Conservation (phyloP, 2,797 vertebrate species). For the Pelochelys cantorii region DNA sequence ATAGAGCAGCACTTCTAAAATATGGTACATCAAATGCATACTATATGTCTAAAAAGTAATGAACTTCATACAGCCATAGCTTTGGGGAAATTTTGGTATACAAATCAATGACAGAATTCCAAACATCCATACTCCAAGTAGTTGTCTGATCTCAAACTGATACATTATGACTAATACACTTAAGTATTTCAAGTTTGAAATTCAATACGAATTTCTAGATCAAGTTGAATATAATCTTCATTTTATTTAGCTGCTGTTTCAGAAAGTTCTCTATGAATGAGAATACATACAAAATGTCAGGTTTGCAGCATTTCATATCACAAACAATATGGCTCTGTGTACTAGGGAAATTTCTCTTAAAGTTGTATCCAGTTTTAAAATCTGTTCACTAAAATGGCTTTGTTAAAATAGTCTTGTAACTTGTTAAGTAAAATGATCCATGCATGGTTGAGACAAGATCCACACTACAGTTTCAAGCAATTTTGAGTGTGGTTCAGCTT, state of each 20-base stretch:
- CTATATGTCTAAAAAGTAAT: not conserved
- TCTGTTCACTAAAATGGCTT: not conserved
- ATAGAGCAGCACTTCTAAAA: not conserved
- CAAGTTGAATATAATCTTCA: not conserved
- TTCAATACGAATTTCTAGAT: not conserved
- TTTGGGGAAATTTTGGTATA: not conserved
- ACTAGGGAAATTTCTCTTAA: not conserved
- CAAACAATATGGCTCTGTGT: not conserved
- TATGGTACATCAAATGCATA: not conserved
- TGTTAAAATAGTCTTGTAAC: conserved; percentile 10
- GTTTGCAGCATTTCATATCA: not conserved
- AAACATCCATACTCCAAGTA: fast-evolving
- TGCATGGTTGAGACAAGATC: not conserved
- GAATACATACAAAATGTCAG: not conserved
- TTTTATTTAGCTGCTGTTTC: not conserved
- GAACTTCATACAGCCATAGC: not conserved
- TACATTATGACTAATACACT: not conserved
- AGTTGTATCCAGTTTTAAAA: conserved; percentile 20
- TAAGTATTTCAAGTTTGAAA: not conserved
- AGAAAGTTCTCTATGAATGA: not conserved
- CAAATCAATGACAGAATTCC: not conserved
- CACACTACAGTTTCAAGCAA: conserved; percentile 21
- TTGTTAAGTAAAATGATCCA: conserved; percentile 16
- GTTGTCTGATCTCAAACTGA: not conserved
- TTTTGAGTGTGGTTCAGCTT: not conserved